These are phyloP conservation scores for Cosmopolites sordidus DNA, from an alignment of 2,888 invertebrate species.

Conservation along the genomic window DNA sequence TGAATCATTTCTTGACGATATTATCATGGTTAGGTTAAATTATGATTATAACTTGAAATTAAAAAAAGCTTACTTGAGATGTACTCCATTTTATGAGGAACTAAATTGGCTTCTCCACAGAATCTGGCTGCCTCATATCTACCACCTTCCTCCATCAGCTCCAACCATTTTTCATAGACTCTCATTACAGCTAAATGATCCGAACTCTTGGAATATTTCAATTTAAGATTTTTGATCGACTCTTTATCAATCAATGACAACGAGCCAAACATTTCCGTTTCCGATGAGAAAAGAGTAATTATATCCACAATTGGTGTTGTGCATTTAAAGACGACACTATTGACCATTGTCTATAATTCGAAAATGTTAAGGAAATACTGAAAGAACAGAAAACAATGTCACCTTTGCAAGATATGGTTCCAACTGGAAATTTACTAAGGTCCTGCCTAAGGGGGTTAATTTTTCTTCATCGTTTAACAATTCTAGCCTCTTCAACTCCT, in stretches of 20 bases:
- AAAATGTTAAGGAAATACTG: not conserved
- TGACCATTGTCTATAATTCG: slow-evolving; percentile 49
- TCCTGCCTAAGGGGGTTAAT: slow-evolving; percentile 59
- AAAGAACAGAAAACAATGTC: not conserved
- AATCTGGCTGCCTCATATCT: slow-evolving; percentile 42
- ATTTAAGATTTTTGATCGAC: slow-evolving; percentile 53
- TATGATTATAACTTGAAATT: too few species aligned
- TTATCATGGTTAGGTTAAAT: too few species aligned
- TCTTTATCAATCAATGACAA: slow-evolving; percentile 49
- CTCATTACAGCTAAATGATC: slow-evolving; percentile 60
- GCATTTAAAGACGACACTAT: slow-evolving; percentile 56
- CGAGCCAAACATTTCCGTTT: slow-evolving; percentile 53
- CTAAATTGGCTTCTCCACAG: slow-evolving; percentile 49
- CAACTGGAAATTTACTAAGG: slow-evolving; percentile 50
- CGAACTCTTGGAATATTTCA: slow-evolving; percentile 52
- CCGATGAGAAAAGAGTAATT: slow-evolving; percentile 49
- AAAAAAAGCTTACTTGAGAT: slow-evolving; percentile 56
- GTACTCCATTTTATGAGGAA: slow-evolving; percentile 52
- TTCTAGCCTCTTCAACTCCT: slow-evolving; percentile 57
- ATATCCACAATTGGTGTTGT: slow-evolving; percentile 52
- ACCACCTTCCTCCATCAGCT: slow-evolving; percentile 38
- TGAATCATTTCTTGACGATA: too few species aligned
- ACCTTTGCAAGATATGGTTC: slow-evolving; percentile 58
- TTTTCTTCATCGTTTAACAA: slow-evolving; percentile 57
- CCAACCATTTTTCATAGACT: slow-evolving; percentile 54